A percentile compares a stretch with the other conserved stretches of the same genome.
Evolutionary conservation across 2,113 vertebrate genomes (phyloP).

Genomic region (Indicator maculatus): DNA sequence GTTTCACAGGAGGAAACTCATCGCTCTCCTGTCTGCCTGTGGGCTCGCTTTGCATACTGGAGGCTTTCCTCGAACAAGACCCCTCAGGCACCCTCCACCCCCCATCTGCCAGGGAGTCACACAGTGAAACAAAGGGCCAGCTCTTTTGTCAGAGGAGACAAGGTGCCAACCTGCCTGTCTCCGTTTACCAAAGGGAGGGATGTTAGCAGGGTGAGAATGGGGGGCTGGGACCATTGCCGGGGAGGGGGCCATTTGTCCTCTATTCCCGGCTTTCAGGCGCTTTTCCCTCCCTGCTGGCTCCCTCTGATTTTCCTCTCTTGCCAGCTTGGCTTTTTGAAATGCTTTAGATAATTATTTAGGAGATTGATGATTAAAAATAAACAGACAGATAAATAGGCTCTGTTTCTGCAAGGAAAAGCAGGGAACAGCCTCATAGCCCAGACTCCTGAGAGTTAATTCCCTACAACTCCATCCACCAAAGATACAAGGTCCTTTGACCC

Average conservation of each 20-base stretch:
- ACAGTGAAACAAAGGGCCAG: slow-evolving; percentile 52
- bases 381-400: background rate
- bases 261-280: background rate
- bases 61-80: slow-evolving; percentile 57
- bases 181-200: slow-evolving; percentile 62
- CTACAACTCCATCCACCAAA: background rate
- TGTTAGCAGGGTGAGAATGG: slow-evolving; percentile 65
- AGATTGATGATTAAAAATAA: background rate
- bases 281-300: slow-evolving; percentile 2
- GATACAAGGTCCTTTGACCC: background rate
- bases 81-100: slow-evolving; percentile 54
- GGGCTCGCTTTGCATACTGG: slow-evolving; percentile 33
- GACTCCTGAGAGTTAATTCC: background rate
- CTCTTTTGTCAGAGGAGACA: slow-evolving; percentile 62
- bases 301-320: background rate
- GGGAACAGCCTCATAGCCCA: background rate
- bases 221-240: slow-evolving; percentile 33
- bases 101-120: slow-evolving; percentile 54
- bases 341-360: background rate
- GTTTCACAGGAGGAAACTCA: slow-evolving; percentile 3
- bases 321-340: slow-evolving; percentile 5
- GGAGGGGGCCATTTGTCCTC: slow-evolving; percentile 63
- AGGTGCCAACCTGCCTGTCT: slow-evolving; percentile 73
- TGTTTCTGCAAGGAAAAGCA: background rate
- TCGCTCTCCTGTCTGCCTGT: background rate